phyloP scores from a whole-genome alignment of 2,113 vertebrate genomes.

The Sciurus niger region DNA sequence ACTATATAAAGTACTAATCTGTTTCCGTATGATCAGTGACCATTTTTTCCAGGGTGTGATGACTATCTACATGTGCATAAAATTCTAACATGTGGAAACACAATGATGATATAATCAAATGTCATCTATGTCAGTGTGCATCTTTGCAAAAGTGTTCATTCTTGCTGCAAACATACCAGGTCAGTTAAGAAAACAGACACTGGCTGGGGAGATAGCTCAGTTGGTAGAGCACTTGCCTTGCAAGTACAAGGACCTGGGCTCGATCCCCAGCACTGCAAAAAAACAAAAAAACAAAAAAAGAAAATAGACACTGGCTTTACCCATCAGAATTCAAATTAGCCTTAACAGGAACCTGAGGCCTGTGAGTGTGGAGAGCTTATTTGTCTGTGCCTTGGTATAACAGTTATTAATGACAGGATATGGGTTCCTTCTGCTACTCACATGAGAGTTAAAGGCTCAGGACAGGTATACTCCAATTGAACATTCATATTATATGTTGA shows the following conservation, averaged over 20 bases:
- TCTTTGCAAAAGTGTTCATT: neutral
- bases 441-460: neutral
- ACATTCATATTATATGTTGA: neutral
- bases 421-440: neutral
- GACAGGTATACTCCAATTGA: fast-evolving
- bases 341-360: neutral
- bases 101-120: neutral
- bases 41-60: neutral
- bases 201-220: too few relatives aligned
- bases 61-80: neutral
- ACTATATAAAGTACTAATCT: too few relatives aligned
- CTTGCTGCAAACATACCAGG: neutral
- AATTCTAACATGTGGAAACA: fast-evolving
- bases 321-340: neutral
- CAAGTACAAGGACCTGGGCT: too few relatives aligned
- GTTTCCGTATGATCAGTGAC: neutral
- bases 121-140: neutral
- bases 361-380: neutral
- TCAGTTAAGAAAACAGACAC: neutral
- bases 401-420: neutral
- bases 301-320: neutral
- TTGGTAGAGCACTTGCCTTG: too few relatives aligned
- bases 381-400: neutral
- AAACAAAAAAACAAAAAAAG: neutral
- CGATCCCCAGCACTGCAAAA: too few relatives aligned